Evolutionary conservation across 2,797 vertebrate species (phyloP).

Genomic region (Pyrocephalus nanus): DNA sequence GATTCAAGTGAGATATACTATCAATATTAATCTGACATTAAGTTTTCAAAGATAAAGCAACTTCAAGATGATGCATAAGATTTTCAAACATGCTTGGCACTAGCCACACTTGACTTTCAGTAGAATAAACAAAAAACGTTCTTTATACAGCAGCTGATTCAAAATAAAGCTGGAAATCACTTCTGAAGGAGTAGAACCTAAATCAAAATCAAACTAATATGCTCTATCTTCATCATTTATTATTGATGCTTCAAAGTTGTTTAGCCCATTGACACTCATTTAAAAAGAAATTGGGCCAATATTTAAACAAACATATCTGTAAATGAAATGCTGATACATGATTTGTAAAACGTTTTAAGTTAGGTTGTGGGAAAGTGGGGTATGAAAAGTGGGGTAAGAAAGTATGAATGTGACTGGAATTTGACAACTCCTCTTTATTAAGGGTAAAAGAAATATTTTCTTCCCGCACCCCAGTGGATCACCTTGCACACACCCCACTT

Average conservation of each 20-base stretch:
- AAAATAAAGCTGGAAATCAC: background rate
- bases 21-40: background rate
- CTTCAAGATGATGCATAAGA: background rate
- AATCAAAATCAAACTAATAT: background rate
- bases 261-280: background rate
- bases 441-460: background rate
- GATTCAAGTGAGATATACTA: background rate
- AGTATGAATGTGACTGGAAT: background rate
- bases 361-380: background rate
- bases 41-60: background rate
- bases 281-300: background rate
- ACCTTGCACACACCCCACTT: background rate
- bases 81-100: background rate
- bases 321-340: background rate
- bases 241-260: background rate
- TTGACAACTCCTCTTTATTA: background rate
- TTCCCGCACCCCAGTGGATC: accelerated
- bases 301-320: background rate
- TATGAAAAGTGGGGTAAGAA: too few species aligned
- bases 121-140: background rate
- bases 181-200: background rate
- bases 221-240: background rate
- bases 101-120: background rate
- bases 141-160: background rate
- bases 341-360: background rate